Percentiles rank a stretch among this genome's conserved stretches.
These are phyloP conservation scores for Drosophila colorata DNA, from an alignment of 2,888 invertebrate species.

Conservation along the genomic window DNA sequence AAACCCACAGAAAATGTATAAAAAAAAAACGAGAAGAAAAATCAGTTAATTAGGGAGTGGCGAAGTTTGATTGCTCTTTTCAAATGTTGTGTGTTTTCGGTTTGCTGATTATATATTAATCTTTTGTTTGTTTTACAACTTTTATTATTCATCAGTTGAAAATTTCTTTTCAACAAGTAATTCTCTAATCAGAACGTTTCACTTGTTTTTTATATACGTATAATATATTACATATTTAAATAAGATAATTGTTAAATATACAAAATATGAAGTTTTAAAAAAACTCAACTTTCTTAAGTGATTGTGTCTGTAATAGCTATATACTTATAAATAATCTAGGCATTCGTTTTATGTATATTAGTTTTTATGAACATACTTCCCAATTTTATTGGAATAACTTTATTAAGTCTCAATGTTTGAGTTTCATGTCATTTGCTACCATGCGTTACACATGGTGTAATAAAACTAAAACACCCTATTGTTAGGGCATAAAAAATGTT, in stretches of 20 bases:
- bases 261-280: too few species aligned
- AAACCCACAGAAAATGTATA: constrained; percentile 19
- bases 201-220: too few species aligned
- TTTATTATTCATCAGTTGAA: too few species aligned
- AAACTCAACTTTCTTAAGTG: not conserved
- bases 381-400: not conserved
- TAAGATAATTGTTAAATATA: too few species aligned
- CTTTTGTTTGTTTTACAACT: too few species aligned
- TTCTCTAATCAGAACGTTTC: too few species aligned
- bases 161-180: too few species aligned
- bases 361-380: not conserved
- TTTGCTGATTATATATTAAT: too few species aligned
- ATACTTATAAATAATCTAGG: not conserved
- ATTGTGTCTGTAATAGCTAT: not conserved
- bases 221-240: too few species aligned
- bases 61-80: constrained; percentile 8
- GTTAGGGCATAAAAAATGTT: not conserved
- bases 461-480: not conserved
- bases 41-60: constrained; percentile 2
- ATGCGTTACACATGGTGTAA: not conserved
- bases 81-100: too few species aligned
- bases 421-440: not conserved
- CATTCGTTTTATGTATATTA: not conserved
- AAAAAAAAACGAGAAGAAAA: constrained; percentile 16
- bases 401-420: not conserved